Evolutionary conservation across 2,888 invertebrate species (phyloP).

Genomic region (Agonopterix arenella): DNA sequence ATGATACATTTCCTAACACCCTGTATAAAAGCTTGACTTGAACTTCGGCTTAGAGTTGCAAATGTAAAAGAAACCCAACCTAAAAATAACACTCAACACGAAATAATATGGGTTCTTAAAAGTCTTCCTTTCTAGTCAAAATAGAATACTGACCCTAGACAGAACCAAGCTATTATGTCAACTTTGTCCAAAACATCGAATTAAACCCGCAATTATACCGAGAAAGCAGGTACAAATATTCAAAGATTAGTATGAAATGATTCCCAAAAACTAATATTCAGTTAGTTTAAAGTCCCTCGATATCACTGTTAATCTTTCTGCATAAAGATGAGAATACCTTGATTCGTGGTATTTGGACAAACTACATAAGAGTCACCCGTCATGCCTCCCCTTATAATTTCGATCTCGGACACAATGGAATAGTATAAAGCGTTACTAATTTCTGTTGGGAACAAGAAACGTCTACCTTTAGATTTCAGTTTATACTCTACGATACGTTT

Average conservation of each 20-base stretch:
- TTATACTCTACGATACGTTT: conserved; percentile 24
- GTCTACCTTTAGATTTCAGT: conserved; percentile 5
- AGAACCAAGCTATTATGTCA: neutral
- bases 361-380: conserved; percentile 6
- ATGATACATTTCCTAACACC: no score
- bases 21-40: no score
- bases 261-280: neutral
- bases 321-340: neutral
- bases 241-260: neutral
- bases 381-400: conserved; percentile 36
- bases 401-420: conserved; percentile 36
- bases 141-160: no score
- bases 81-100: no score
- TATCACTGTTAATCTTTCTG: neutral
- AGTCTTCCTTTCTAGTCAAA: no score
- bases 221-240: neutral
- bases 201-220: neutral
- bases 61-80: no score
- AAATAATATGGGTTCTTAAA: no score
- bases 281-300: neutral
- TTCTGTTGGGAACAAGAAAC: conserved; percentile 28
- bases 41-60: no score
- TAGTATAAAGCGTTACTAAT: conserved; percentile 38
- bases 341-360: neutral
- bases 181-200: neutral